Evolutionary conservation across 2,113 vertebrate genomes (phyloP).

Genomic region (Dicrurus megarhynchus): DNA sequence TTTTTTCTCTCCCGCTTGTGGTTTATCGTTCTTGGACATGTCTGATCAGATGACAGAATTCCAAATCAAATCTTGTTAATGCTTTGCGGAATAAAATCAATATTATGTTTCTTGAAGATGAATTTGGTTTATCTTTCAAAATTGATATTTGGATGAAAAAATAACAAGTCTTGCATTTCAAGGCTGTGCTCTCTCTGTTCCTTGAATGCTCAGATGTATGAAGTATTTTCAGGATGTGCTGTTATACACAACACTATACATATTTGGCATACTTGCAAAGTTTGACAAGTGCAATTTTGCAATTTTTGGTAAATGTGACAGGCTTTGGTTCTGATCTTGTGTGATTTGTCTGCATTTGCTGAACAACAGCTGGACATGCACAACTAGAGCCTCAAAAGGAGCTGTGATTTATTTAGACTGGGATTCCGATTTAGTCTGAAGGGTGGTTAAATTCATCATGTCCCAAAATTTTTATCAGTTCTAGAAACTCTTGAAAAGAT

Average conservation of each 20-base stretch:
- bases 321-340: not conserved
- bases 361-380: too few relatives aligned
- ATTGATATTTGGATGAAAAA: not conserved
- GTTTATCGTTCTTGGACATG: not conserved
- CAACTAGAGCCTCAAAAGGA: not conserved
- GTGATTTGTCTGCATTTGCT: not conserved
- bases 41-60: not conserved
- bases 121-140: not conserved
- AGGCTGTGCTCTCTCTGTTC: not conserved
- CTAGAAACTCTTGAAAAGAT: not conserved
- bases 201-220: not conserved
- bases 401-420: not conserved
- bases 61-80: not conserved
- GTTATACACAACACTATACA: not conserved
- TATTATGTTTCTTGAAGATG: not conserved
- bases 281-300: not conserved
- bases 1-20: not conserved
- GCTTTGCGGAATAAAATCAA: not conserved
- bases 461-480: not conserved
- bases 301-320: not conserved
- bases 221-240: not conserved
- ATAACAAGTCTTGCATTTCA: not conserved
- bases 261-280: not conserved
- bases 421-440: not conserved
- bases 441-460: not conserved